Evolutionary conservation across 2,113 vertebrate species (phyloP), one percentile per base, ranked within the genome.

Genomic region (Carollia perspicillata): DNA sequence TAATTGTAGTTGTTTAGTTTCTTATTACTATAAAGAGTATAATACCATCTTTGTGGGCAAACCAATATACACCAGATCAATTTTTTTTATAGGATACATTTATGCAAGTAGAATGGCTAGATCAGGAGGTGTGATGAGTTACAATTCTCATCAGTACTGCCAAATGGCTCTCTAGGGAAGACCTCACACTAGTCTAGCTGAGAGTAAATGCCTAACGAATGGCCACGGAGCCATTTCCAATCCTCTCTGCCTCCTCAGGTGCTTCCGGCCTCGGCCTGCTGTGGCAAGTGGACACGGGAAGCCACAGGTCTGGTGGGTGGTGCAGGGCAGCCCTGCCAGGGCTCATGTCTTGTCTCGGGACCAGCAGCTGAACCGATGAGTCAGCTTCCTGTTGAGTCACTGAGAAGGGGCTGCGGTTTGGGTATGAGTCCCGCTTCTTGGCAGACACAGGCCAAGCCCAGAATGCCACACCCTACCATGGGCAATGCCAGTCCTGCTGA

Each of bases 301-400:
- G 17, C 95, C 95, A 8, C 94, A 79, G 71, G 89, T 94, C 85
- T 55, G 1, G 44, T 94, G 93, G 79, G 40, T n/a, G 42, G 85
- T 95, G 47, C 12, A 1, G 86, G 87, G 72, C 26, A 47, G 79
- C 30, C 16, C 89, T 11, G 69, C 47, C 28, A 35, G 33, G 7
- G 20, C 63, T 55, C 75, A 90, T 1, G 65, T 95, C 35, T 26
- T 93, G 10, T 95, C 79, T 26, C 95, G 96, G 96, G 96, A 97
- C 72, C 74, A 51, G 60, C 93, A 95, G 74, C 33, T 37, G 37
- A 94, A 65, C 33, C 37, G 42, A 20, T 3, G 16, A 90, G 69
- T 93, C 26, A 60, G 58, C 44, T 96, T 92, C 53, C 75, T 96
- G 55, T 69, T 94, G 44, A 95, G 96, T 35, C 91, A 95, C 44